A percentile compares a stretch with the other conserved stretches of the same genome.
These are phyloP conservation scores for Teleogryllus oceanicus DNA, from an alignment of 2,888 invertebrate genomes.

Conservation along the genomic window DNA sequence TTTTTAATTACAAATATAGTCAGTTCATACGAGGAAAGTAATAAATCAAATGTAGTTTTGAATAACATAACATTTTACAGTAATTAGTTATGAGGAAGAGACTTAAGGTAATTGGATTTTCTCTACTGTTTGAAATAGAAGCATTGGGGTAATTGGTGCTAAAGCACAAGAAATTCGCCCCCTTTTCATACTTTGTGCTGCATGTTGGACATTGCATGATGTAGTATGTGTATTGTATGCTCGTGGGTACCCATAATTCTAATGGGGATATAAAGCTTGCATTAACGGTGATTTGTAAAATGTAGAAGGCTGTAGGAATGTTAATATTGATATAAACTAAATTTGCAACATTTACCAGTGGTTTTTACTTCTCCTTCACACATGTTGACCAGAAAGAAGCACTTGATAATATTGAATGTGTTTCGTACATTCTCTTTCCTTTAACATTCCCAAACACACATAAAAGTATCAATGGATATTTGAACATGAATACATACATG, in stretches of 20 bases:
- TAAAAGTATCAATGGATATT: no score
- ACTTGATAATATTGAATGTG: no score
- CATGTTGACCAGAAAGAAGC: no score
- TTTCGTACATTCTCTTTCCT: no score
- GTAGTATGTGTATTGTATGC: not conserved
- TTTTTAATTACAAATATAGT: not conserved
- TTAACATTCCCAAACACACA: no score
- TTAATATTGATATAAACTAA: slow-evolving; percentile 33
- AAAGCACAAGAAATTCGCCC: not conserved
- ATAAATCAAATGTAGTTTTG: not conserved
- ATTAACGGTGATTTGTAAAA: slow-evolving; percentile 36
- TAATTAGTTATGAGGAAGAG: not conserved
- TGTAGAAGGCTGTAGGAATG: slow-evolving; percentile 32
- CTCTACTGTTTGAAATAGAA: not conserved
- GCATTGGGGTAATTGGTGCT: not conserved
- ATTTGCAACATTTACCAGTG: slow-evolving; percentile 37
- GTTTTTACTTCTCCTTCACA: no score
- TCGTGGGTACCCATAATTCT: not conserved
- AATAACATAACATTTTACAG: not conserved
- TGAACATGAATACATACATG: no score
- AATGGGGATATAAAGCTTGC: slow-evolving; percentile 31
- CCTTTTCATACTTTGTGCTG: not conserved
- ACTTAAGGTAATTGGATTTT: not conserved
- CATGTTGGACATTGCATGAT: not conserved
- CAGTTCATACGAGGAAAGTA: no score